Percentiles rank a stretch among this genome's conserved stretches.
phyloP scores from a whole-genome alignment of 2,888 invertebrate species.

The Apotomis betuletana region DNA sequence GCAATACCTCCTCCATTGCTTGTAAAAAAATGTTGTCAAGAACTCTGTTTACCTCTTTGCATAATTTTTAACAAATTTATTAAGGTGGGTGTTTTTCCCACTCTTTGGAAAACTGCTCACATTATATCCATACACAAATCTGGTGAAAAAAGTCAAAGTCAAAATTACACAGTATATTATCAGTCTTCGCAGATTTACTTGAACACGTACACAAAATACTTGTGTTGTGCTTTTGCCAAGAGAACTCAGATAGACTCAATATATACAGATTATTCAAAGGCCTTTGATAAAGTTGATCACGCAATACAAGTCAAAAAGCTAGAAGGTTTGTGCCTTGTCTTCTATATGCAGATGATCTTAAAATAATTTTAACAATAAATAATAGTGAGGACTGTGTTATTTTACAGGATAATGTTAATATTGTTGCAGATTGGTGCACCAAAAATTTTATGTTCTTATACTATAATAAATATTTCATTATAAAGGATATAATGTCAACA shows the following conservation, averaged over 20 bases:
- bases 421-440: too few relatives aligned
- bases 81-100: slow-evolving; percentile 18
- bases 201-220: neutral
- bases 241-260: neutral
- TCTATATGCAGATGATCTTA: too few relatives aligned
- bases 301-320: neutral
- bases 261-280: neutral
- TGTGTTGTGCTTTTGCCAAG: neutral
- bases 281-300: slow-evolving; percentile 1
- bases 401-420: too few relatives aligned
- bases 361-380: too few relatives aligned
- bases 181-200: too few relatives aligned
- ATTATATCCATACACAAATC: slow-evolving; percentile 34
- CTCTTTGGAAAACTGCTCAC: slow-evolving; percentile 27
- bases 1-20: neutral
- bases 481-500: too few relatives aligned
- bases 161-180: slow-evolving; percentile 34
- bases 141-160: slow-evolving; percentile 21
- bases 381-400: too few relatives aligned
- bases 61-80: slow-evolving; percentile 35
- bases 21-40: neutral
- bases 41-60: slow-evolving; percentile 3
- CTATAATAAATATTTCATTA: too few relatives aligned
- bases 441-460: too few relatives aligned
- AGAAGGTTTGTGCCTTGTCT: too few relatives aligned